These are phyloP conservation scores for Falcaria lacertinaria DNA, from an alignment of 2,888 invertebrate genomes.

Conservation along the genomic window DNA sequence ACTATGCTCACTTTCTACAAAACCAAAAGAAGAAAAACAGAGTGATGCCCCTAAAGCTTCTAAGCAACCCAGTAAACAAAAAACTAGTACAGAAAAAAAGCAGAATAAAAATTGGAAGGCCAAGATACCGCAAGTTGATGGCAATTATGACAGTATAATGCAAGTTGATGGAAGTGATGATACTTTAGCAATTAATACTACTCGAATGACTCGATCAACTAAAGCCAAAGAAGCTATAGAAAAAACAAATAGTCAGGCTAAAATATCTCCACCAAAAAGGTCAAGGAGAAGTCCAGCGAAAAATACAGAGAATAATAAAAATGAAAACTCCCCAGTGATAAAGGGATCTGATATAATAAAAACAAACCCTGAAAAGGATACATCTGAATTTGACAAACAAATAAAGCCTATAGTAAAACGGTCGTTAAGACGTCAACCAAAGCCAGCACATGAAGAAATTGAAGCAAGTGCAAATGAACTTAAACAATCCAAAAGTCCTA, in stretches of 20 bases:
- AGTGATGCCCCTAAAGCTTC: conserved; percentile 14
- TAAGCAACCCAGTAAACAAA: conserved; percentile 10
- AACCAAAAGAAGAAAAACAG: conserved; percentile 38
- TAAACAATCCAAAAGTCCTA: background rate
- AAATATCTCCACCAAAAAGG: conserved; percentile 58
- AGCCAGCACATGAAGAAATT: conserved; percentile 1
- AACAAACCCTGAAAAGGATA: conserved; percentile 6
- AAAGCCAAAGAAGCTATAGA: conserved; percentile 28
- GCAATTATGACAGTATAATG: conserved; percentile 58
- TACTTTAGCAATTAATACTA: conserved; percentile 25
- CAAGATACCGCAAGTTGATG: conserved; percentile 75
- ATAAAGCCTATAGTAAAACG: background rate
- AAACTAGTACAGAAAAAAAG: conserved; percentile 13
- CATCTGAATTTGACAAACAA: background rate
- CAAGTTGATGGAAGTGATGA: conserved; percentile 63
- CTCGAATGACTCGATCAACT: conserved; percentile 29
- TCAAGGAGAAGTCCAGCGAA: conserved; percentile 25
- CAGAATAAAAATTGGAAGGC: conserved; percentile 23
- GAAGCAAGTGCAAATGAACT: background rate
- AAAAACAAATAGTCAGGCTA: conserved; percentile 22
- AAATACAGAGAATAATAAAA: conserved; percentile 5
- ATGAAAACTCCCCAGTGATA: conserved; percentile 1
- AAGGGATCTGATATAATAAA: conserved; percentile 1
- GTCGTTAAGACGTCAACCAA: background rate
- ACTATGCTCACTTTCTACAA: conserved; percentile 80